A percentile compares a stretch with the other conserved stretches of the same genome.
Evolutionary conservation across 2,797 vertebrate genomes (phyloP).

Genomic region (Sphenopsis melanotis): DNA sequence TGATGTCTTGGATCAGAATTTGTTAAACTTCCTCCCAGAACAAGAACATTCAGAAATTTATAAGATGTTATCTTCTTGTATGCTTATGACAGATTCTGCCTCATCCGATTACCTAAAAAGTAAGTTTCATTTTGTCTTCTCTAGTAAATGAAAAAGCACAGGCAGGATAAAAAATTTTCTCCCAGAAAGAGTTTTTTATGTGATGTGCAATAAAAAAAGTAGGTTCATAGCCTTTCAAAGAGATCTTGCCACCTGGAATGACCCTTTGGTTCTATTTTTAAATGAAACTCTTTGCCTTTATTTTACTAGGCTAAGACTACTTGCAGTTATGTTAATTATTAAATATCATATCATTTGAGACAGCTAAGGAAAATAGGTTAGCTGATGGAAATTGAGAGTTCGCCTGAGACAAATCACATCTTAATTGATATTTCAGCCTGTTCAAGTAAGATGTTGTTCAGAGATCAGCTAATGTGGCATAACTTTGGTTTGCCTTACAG

Average conservation of each 20-base stretch:
- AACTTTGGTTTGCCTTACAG: not conserved
- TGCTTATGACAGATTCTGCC: conserved; percentile 74
- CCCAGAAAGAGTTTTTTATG: not conserved
- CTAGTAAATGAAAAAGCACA: not conserved
- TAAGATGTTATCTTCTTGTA: conserved; percentile 81
- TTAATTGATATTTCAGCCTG: conserved; percentile 52
- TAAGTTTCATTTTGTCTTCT: conserved; percentile 65
- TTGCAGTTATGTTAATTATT: conserved; percentile 55
- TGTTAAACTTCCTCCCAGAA: conserved; percentile 84
- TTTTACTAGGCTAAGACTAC: conserved; percentile 39
- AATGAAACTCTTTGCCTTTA: not conserved
- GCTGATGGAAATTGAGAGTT: conserved; percentile 39
- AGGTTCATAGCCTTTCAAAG: not conserved
- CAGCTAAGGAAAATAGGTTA: conserved; percentile 59
- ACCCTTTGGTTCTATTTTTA: conserved; percentile 33
- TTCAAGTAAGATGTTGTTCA: not conserved
- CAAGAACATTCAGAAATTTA: conserved; percentile 83
- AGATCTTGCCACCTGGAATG: not conserved
- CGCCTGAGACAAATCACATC: conserved; percentile 38
- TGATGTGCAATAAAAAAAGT: not conserved
- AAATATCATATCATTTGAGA: conserved; percentile 43
- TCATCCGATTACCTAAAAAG: conserved; percentile 77
- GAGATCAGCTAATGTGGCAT: not conserved
- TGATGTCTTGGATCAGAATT: conserved; percentile 83
- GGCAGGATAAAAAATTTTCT: not conserved